Conservation (phyloP, 1,140 invertebrate species). For the Drosophila repletoides region DNA sequence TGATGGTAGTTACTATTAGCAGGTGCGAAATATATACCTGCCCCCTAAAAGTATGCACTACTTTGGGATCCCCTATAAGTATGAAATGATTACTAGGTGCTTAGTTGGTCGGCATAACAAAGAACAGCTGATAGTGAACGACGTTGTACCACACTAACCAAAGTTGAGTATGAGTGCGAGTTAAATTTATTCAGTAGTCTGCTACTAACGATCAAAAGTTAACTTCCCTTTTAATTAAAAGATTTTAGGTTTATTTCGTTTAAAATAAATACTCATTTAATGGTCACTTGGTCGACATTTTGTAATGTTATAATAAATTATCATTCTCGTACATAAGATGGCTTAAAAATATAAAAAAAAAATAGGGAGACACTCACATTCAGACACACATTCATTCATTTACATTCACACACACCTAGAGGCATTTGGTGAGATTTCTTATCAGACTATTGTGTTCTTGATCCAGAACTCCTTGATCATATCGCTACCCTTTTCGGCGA, state of each 20-base stretch:
- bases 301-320: slow-evolving; percentile 55
- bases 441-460: slow-evolving; percentile 81
- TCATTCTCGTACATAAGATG: slow-evolving; percentile 37
- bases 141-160: too few relatives aligned
- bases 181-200: too few relatives aligned
- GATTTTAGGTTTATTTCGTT: not conserved
- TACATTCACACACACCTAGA: not conserved
- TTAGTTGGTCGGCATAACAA: too few relatives aligned
- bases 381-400: not conserved
- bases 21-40: too few relatives aligned
- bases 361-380: not conserved
- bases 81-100: too few relatives aligned
- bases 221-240: too few relatives aligned
- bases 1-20: too few relatives aligned
- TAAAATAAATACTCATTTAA: slow-evolving; percentile 23
- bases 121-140: too few relatives aligned
- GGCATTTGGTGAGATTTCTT: not conserved
- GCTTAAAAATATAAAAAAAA: slow-evolving; percentile 48
- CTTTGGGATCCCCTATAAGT: too few relatives aligned
- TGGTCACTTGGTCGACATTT: slow-evolving; percentile 19
- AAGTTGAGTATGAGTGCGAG: too few relatives aligned
- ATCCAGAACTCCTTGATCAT: slow-evolving; percentile 92
- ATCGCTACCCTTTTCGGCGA: slow-evolving; percentile 92
- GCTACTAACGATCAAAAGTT: too few relatives aligned
- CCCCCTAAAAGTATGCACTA: too few relatives aligned